phyloP scores from a whole-genome alignment of 2,113 vertebrate genomes.

The Amia ocellicauda region DNA sequence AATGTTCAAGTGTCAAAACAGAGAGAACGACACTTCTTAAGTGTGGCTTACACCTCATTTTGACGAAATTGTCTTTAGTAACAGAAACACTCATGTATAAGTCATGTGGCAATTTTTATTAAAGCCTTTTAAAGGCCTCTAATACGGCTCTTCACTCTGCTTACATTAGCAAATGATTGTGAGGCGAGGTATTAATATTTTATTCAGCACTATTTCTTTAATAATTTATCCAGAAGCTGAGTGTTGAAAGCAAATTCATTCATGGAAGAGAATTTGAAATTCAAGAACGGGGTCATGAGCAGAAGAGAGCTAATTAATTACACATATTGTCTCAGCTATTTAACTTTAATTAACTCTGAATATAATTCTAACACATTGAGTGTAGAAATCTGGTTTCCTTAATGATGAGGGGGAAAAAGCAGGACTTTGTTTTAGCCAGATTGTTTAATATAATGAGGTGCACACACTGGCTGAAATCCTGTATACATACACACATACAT shows the following conservation, averaged over 20 bases:
- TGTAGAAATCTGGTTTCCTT: neutral
- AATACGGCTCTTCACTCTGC: conserved; percentile 32
- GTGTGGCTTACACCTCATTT: neutral
- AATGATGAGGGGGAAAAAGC: neutral
- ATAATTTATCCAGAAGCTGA: conserved; percentile 52
- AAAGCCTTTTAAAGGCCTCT: conserved; percentile 36
- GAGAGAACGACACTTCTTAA: no score
- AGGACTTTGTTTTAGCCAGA: neutral
- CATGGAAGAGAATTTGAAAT: conserved; percentile 24
- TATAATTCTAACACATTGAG: conserved; percentile 17
- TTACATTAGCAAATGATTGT: conserved; percentile 50
- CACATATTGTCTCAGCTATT: conserved; percentile 30
- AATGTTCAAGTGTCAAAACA: no score
- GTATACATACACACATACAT: no score
- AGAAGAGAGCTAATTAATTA: conserved; percentile 52
- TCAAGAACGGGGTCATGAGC: conserved; percentile 38
- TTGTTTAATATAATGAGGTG: no score
- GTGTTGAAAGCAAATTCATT: conserved; percentile 46
- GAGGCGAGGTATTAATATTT: conserved; percentile 54
- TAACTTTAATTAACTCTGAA: conserved; percentile 48
- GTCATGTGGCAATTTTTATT: conserved; percentile 1
- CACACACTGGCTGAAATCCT: no score
- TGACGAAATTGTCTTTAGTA: neutral
- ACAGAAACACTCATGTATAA: conserved; percentile 3
- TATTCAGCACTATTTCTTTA: conserved; percentile 52